Percentiles rank a stretch among this genome's conserved stretches.
Evolutionary conservation across 1,140 invertebrate genomes (phyloP).

Genomic region (Potamilus streckersoni): DNA sequence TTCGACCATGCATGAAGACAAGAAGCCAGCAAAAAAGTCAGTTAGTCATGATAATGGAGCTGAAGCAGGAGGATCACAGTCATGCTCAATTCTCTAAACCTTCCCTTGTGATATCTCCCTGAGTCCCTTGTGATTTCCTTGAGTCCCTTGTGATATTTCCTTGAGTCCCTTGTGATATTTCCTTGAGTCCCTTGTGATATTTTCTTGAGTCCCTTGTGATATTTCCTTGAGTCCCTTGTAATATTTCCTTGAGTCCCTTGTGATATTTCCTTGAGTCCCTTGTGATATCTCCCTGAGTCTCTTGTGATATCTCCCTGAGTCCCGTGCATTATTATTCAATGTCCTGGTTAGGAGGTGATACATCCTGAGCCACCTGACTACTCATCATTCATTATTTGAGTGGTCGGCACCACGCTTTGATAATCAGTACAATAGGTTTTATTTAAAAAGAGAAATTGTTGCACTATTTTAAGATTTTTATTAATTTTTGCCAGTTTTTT

Average conservation of each 20-base stretch:
- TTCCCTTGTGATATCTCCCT: not conserved
- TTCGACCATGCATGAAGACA: constrained; percentile 13
- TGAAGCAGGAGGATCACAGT: constrained; percentile 25
- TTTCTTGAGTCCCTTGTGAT: not conserved
- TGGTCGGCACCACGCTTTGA: no score
- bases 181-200: not conserved
- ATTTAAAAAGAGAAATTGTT: no score
- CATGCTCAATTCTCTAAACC: constrained; percentile 34
- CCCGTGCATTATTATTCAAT: no score
- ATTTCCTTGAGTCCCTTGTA: not conserved
- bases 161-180: no score
- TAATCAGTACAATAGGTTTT: no score
- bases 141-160: not conserved
- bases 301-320: no score
- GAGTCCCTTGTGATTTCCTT: not conserved
- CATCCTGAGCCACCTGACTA: no score
- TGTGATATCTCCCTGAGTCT: not conserved
- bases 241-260: not conserved
- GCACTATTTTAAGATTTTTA: no score
- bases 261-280: not conserved
- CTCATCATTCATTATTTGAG: no score
- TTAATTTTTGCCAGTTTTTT: no score
- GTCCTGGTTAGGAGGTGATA: no score
- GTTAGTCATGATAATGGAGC: not conserved
- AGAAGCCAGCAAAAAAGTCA: constrained; percentile 5